phyloP scores from a whole-genome alignment of 2,797 vertebrate species.

The Allobates femoralis region DNA sequence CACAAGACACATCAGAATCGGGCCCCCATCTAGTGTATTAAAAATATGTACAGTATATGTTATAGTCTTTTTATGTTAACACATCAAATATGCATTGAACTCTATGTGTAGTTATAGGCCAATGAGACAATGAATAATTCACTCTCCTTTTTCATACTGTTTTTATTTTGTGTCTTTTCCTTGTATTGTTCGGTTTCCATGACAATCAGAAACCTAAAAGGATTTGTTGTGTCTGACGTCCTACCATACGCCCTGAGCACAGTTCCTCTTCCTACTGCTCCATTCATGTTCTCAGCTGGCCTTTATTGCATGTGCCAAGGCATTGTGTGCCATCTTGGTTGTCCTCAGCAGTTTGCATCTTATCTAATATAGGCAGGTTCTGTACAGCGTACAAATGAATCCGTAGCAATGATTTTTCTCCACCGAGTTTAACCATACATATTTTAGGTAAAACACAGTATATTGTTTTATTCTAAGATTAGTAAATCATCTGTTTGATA shows the following conservation, averaged over 20 bases:
- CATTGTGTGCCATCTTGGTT: background rate
- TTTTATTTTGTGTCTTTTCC: background rate
- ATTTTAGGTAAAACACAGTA: background rate
- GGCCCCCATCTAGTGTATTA: no score
- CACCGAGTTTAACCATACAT: background rate
- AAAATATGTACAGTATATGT: background rate
- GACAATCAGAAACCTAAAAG: background rate
- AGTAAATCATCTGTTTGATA: background rate
- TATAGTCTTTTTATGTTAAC: background rate
- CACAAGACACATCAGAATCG: no score
- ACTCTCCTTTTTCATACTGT: slow-evolving; percentile 2
- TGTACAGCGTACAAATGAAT: background rate
- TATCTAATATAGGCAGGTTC: background rate
- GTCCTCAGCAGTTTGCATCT: background rate
- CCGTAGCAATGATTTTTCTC: background rate
- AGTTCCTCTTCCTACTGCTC: slow-evolving; percentile 23
- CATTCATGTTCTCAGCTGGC: slow-evolving; percentile 24
- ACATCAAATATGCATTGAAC: slow-evolving; percentile 5
- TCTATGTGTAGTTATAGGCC: background rate
- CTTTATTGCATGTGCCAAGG: background rate
- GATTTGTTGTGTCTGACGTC: slow-evolving; percentile 11
- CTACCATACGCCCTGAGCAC: slow-evolving; percentile 1
- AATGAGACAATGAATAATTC: slow-evolving; percentile 32
- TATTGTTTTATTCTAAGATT: background rate
- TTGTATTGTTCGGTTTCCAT: slow-evolving; percentile 16